Base-by-base conservation (phyloP, 2,888 invertebrate species). In the Halictus ligatus region DNA sequence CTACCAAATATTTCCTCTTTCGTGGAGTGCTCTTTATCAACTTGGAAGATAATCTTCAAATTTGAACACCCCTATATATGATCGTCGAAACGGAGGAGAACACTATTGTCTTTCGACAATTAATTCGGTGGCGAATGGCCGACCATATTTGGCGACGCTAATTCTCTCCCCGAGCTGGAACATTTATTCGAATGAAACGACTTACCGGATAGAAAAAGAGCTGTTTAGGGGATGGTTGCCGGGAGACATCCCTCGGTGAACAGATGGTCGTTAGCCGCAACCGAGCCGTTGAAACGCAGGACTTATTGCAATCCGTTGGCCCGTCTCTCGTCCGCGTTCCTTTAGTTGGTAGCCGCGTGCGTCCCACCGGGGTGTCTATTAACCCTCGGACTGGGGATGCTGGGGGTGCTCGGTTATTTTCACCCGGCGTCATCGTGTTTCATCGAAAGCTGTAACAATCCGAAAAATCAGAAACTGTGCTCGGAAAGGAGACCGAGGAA, bases 281-380 rank as follows among this genome's bases (percentile, higher is more conserved):
- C 35, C 48, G n/a, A n/a, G n/a, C 46, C 21, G 60, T 43, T 25
- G 54, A 35, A 74, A 40, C 21, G n/a, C n/a, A 15, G 60, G 72
- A 84, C 75, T 80, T 75, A 85, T 85, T 75, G 81, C 78, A 48
- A 81, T 75, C 40, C 78, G 43, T 58, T 58, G 18, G 64, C 35
- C 77, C 64, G 46, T 78, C 64, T 78, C 64, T 58, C 58, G 12
- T 58, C 35, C 64, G 64, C 64, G 64, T 64, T 25, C 18, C 75
- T 46, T 67, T 46, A 13, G 60, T 40, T 35, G 67, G n/a, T 25
- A 12, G 21, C 40, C 79, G 71, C 35, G 58, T 67, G 76, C 82
- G 64, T 80, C 77, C 82, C 77, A 72, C 81, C 69, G 21, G 75
- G 72, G 64, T 64, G 64, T 64, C 64, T 18, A 64, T 64, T 64